These are phyloP conservation scores for Hirtodrosophila confusa DNA, from an alignment of 2,888 invertebrate genomes.

Conservation along the genomic window DNA sequence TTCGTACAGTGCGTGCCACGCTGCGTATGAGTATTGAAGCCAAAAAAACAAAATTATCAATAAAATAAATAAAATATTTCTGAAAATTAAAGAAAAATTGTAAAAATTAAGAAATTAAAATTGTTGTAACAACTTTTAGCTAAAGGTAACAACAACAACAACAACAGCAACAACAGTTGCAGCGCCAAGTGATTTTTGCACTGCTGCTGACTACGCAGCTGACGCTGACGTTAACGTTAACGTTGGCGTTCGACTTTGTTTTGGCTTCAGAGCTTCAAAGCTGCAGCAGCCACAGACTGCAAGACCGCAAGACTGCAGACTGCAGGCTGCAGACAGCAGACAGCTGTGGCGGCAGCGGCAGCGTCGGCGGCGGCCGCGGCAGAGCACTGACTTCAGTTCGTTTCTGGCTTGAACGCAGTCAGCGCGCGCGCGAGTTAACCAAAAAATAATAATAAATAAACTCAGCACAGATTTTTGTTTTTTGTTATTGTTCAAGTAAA, in stretches of 20 bases:
- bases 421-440: slow-evolving; percentile 50
- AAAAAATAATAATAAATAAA: slow-evolving; percentile 6
- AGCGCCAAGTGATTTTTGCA: slow-evolving; percentile 55
- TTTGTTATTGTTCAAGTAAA: slow-evolving; percentile 41
- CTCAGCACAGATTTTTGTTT: slow-evolving; percentile 1
- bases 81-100: not conserved
- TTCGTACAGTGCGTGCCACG: slow-evolving; percentile 43
- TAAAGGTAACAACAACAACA: too few species aligned
- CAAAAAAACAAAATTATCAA: slow-evolving; percentile 8
- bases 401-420: slow-evolving; percentile 53
- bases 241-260: slow-evolving; percentile 56
- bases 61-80: not conserved
- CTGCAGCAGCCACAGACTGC: slow-evolving; percentile 36
- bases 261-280: slow-evolving; percentile 49
- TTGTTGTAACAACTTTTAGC: slow-evolving; percentile 26
- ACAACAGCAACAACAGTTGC: slow-evolving; percentile 34
- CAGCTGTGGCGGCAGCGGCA: slow-evolving; percentile 20
- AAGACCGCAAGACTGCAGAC: slow-evolving; percentile 8
- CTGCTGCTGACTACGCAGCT: slow-evolving; percentile 51
- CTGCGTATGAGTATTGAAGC: slow-evolving; percentile 32
- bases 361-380: slow-evolving; percentile 22
- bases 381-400: slow-evolving; percentile 67
- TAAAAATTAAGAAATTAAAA: not conserved
- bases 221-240: slow-evolving; percentile 41
- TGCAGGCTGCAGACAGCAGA: slow-evolving; percentile 19